A percentile compares a stretch with the other conserved stretches of the same genome.
phyloP scores from a whole-genome alignment of 2,888 invertebrate genomes.

The Tipula lateralis region DNA sequence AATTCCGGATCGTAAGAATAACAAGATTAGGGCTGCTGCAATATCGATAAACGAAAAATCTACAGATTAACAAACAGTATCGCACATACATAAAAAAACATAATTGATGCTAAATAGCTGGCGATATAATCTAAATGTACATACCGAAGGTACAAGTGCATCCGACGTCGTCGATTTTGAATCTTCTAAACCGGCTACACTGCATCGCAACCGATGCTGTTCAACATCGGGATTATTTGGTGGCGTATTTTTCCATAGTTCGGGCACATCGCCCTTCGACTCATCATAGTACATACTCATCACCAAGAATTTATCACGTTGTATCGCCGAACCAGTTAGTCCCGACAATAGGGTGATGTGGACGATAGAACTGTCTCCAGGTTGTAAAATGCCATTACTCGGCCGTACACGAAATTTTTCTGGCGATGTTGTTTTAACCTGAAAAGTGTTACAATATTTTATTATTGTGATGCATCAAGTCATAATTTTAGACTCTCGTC shows the following conservation, averaged over 20 bases:
- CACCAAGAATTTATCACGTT: slow-evolving; percentile 82
- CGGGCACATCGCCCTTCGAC: slow-evolving; percentile 57
- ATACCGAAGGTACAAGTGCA: background rate
- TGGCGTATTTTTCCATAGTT: slow-evolving; percentile 67
- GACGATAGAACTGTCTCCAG: slow-evolving; percentile 61
- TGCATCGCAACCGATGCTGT: slow-evolving; percentile 68
- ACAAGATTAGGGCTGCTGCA: no score
- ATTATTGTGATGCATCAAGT: background rate
- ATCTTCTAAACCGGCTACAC: slow-evolving; percentile 47
- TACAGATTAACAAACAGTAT: no score
- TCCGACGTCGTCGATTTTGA: background rate
- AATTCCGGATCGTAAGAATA: no score
- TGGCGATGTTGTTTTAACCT: slow-evolving; percentile 94
- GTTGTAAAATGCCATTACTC: slow-evolving; percentile 69
- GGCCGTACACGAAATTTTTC: slow-evolving; percentile 92
- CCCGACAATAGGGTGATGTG: slow-evolving; percentile 71
- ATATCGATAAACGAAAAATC: no score
- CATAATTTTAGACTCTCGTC: no score
- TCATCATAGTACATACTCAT: slow-evolving; percentile 69
- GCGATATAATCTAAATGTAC: no score
- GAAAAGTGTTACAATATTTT: no score
- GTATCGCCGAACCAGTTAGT: slow-evolving; percentile 60
- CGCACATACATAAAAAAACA: no score
- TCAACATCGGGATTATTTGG: slow-evolving; percentile 55
- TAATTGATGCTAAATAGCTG: no score